Percentiles rank a stretch among this genome's conserved stretches.
These are phyloP conservation scores for Drosophila monieri DNA, from an alignment of 2,888 invertebrate genomes.

Conservation along the genomic window DNA sequence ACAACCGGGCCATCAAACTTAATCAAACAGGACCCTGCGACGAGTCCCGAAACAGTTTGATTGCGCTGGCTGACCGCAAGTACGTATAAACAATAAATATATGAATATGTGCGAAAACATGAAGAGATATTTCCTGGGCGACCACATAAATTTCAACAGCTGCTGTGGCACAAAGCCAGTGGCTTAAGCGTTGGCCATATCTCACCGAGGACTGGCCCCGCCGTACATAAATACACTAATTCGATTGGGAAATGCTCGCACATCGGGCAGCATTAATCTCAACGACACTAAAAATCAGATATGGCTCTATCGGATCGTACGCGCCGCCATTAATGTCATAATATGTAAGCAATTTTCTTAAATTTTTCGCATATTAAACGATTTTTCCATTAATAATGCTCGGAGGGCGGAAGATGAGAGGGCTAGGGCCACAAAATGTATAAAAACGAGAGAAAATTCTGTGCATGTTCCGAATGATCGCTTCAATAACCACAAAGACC, in stretches of 20 bases:
- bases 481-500: slow-evolving; percentile 80
- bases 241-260: slow-evolving; percentile 27
- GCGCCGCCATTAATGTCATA: slow-evolving; percentile 72
- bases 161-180: slow-evolving; percentile 53
- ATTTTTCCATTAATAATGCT: slow-evolving; percentile 69
- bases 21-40: slow-evolving; percentile 24
- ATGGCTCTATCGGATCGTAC: slow-evolving; percentile 56
- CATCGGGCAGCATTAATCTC: slow-evolving; percentile 65
- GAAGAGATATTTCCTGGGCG: slow-evolving; percentile 29
- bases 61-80: slow-evolving; percentile 51
- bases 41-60: slow-evolving; percentile 50
- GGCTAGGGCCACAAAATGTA: not conserved
- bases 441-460: slow-evolving; percentile 68
- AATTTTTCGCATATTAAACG: slow-evolving; percentile 76
- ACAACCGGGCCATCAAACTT: slow-evolving; percentile 35
- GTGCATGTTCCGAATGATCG: slow-evolving; percentile 81
- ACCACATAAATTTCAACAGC: slow-evolving; percentile 49
- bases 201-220: slow-evolving; percentile 49
- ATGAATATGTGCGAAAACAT: slow-evolving; percentile 45
- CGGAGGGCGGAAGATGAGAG: not conserved
- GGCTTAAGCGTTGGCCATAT: slow-evolving; percentile 67
- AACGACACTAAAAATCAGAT: slow-evolving; percentile 79
- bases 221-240: slow-evolving; percentile 23
- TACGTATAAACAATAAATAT: slow-evolving; percentile 44
- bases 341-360: slow-evolving; percentile 79